phyloP scores from a whole-genome alignment of 1,140 invertebrate species.

The Zaprionus tsacasi region DNA sequence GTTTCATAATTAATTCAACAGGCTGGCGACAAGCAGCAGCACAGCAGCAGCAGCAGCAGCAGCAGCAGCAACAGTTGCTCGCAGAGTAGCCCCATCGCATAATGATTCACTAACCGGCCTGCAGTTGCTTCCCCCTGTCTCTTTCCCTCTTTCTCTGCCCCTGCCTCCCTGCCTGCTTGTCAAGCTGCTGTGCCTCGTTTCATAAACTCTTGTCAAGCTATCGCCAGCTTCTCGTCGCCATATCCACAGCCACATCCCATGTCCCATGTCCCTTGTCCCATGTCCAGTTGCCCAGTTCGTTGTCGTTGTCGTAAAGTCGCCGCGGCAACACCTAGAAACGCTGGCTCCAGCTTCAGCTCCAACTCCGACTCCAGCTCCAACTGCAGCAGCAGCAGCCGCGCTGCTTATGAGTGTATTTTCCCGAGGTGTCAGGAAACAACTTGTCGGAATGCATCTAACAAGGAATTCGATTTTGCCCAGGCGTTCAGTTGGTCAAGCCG shows the following conservation, averaged over 20 bases:
- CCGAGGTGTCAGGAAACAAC: constrained; percentile 83
- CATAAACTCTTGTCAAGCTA: constrained; percentile 82
- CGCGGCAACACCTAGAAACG: constrained; percentile 71
- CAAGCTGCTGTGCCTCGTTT: constrained; percentile 76
- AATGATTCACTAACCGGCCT: constrained; percentile 75
- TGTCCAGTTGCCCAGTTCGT: constrained; percentile 23
- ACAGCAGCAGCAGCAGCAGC: constrained; percentile 29
- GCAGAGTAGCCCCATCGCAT: constrained; percentile 31
- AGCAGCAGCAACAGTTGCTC: constrained; percentile 24
- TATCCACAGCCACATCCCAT: constrained; percentile 15
- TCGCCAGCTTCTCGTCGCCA: constrained; percentile 52
- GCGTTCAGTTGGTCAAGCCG: constrained; percentile 40
- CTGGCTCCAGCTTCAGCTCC: background rate
- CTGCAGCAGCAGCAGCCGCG: constrained; percentile 6
- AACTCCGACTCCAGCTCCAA: background rate
- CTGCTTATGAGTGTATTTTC: constrained; percentile 79
- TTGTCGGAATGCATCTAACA: constrained; percentile 84
- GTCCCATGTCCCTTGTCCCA: constrained; percentile 11
- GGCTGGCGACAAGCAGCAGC: constrained; percentile 39
- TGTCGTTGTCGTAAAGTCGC: constrained; percentile 68
- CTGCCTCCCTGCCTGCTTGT: constrained; percentile 43
- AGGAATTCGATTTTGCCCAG: constrained; percentile 83
- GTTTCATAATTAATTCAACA: constrained; percentile 83
- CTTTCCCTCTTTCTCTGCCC: constrained; percentile 21
- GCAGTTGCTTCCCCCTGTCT: constrained; percentile 24